Evolutionary conservation across 2,888 invertebrate genomes (phyloP).

Genomic region (Pristionchus maxplancki): DNA sequence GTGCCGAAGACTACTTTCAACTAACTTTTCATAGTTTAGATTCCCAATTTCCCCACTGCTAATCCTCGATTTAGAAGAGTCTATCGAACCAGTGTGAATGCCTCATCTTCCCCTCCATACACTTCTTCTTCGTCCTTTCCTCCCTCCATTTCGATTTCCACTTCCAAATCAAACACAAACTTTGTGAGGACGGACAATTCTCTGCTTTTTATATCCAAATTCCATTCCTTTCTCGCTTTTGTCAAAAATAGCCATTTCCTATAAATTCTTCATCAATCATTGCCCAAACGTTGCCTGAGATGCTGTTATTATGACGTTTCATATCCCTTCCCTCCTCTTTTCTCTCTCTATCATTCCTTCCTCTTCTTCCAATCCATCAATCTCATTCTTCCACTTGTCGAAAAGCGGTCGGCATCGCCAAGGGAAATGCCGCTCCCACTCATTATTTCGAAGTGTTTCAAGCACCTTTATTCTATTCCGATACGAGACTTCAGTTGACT

Average conservation of each 20-base stretch:
- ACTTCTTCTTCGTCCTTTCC: slow-evolving; percentile 16
- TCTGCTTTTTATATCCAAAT: slow-evolving; percentile 8
- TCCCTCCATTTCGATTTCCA: slow-evolving; percentile 12
- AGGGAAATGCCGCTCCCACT: not conserved
- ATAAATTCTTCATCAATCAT: not conserved
- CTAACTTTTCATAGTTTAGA: not conserved
- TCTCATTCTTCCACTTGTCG: slow-evolving; percentile 5
- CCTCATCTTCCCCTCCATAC: not conserved
- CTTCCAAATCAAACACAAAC: slow-evolving; percentile 33
- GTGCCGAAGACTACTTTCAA: not conserved
- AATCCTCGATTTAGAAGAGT: not conserved
- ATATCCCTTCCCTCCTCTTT: not conserved
- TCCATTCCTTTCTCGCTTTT: slow-evolving; percentile 20
- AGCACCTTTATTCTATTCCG: not conserved
- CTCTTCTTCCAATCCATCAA: slow-evolving; percentile 11
- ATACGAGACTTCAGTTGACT: not conserved
- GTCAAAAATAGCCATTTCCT: not conserved
- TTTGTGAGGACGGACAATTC: slow-evolving; percentile 28
- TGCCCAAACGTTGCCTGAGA: not conserved
- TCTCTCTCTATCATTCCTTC: slow-evolving; percentile 11
- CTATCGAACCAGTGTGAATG: not conserved
- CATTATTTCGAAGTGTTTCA: not conserved
- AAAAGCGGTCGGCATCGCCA: not conserved
- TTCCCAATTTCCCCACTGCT: not conserved
- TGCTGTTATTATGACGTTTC: slow-evolving; percentile 34